A percentile compares a stretch with the other conserved stretches of the same genome.
Evolutionary conservation across 2,797 vertebrate genomes (phyloP).

Genomic region (Okamejei kenojei): DNA sequence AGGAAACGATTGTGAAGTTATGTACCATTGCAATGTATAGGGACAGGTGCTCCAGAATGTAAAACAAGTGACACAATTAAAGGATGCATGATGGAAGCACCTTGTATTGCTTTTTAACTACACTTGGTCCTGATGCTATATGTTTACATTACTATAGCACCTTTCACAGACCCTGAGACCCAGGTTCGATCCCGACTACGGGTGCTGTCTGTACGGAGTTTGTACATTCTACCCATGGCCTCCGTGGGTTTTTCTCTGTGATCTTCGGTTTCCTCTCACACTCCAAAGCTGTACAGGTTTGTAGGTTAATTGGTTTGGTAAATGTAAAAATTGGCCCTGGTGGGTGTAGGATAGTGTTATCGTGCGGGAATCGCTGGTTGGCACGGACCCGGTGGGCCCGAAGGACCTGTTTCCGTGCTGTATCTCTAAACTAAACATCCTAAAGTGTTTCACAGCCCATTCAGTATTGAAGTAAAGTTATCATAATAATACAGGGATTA

Average conservation of each 20-base stretch:
- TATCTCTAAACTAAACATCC: not conserved
- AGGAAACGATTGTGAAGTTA: not conserved
- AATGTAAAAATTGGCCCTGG: too few species aligned
- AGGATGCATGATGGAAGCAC: not conserved
- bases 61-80: not conserved
- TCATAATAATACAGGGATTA: not conserved
- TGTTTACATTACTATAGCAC: not conserved
- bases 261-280: too few species aligned
- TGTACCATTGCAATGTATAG: not conserved
- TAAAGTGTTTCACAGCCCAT: not conserved
- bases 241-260: too few species aligned
- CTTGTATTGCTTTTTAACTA: not conserved
- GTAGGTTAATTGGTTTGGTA: too few species aligned
- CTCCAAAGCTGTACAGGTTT: too few species aligned
- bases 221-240: too few species aligned
- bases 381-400: too few species aligned
- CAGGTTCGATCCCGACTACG: too few species aligned
- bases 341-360: too few species aligned
- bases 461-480: not conserved
- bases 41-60: not conserved
- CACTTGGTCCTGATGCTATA: not conserved
- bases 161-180: not conserved
- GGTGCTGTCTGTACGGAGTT: too few species aligned
- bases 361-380: too few species aligned
- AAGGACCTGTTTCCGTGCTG: too few species aligned